A percentile compares a stretch with the other conserved stretches of the same genome.
phyloP scores from a whole-genome alignment of 2,888 invertebrate genomes.

The Tuta absoluta region DNA sequence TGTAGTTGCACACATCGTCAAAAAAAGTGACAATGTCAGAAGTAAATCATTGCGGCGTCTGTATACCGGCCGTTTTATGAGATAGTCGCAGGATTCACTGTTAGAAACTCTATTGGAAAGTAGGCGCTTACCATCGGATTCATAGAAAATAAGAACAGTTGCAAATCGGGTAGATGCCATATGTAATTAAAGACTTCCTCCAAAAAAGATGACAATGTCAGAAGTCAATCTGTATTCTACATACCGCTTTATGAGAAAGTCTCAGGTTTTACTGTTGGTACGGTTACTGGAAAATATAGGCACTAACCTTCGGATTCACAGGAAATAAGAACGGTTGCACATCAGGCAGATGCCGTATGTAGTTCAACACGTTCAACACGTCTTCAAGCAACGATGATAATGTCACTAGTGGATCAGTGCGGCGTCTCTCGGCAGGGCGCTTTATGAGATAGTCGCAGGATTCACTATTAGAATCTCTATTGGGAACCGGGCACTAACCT shows the following conservation, averaged over 20 bases:
- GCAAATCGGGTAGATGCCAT: constrained; percentile 93
- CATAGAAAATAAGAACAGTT: constrained; percentile 96
- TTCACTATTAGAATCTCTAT: constrained; percentile 62
- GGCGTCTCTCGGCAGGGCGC: constrained; percentile 91
- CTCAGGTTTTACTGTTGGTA: constrained; percentile 54
- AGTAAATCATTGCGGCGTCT: too few relatives aligned
- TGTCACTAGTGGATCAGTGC: constrained; percentile 98
- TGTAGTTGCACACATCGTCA: too few relatives aligned
- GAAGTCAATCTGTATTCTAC: constrained; percentile 86
- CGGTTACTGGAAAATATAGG: not conserved
- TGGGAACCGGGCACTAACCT: constrained; percentile 83
- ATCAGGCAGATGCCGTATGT: constrained; percentile 95
- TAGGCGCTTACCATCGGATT: constrained; percentile 94
- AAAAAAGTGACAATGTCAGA: too few relatives aligned
- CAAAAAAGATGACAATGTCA: constrained; percentile 82
- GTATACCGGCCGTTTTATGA: too few relatives aligned
- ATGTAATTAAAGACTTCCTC: not conserved
- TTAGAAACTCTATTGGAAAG: too few relatives aligned
- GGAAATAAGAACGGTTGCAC: constrained; percentile 96
- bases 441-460: constrained; percentile 92
- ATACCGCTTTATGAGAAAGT: not conserved
- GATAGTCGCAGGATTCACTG: too few relatives aligned
- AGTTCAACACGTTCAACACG: constrained; percentile 95
- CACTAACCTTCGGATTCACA: constrained; percentile 92
- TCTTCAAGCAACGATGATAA: constrained; percentile 94